These are phyloP conservation scores for Idaea biselata DNA, from an alignment of 2,888 invertebrate species.

Conservation along the genomic window DNA sequence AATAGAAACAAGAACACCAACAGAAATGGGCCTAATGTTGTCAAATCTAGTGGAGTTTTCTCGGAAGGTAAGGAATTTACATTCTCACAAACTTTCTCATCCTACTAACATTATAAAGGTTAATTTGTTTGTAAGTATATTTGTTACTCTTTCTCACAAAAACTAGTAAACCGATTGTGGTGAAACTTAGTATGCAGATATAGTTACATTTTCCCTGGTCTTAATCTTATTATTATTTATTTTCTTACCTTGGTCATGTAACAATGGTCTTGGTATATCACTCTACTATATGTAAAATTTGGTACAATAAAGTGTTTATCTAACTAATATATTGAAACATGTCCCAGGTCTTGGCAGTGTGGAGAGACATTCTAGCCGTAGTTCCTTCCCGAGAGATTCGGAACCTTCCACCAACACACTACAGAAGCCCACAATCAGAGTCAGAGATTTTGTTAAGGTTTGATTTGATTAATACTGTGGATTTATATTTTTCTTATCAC, in stretches of 20 bases:
- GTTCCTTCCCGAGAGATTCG: conserved; percentile 51
- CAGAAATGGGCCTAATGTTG: conserved; percentile 62
- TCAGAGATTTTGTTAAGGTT: conserved; percentile 70
- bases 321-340: no score
- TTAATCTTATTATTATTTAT: neutral
- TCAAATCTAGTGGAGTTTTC: conserved; percentile 72
- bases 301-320: no score
- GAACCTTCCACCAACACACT: conserved; percentile 42
- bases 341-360: conserved; percentile 58
- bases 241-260: no score
- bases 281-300: no score
- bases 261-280: no score
- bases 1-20: conserved; percentile 48
- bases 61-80: conserved; percentile 62
- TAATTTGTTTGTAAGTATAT: neutral
- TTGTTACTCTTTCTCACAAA: neutral
- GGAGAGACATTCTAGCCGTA: conserved; percentile 50
- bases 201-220: no score
- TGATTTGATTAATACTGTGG: no score
- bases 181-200: neutral
- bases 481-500: no score
- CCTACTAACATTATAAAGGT: neutral
- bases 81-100: neutral
- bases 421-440: conserved; percentile 66
- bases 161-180: neutral